These are phyloP conservation scores for Acyrthosiphon pisum DNA, from an alignment of 1,140 invertebrate genomes.

Conservation along the genomic window DNA sequence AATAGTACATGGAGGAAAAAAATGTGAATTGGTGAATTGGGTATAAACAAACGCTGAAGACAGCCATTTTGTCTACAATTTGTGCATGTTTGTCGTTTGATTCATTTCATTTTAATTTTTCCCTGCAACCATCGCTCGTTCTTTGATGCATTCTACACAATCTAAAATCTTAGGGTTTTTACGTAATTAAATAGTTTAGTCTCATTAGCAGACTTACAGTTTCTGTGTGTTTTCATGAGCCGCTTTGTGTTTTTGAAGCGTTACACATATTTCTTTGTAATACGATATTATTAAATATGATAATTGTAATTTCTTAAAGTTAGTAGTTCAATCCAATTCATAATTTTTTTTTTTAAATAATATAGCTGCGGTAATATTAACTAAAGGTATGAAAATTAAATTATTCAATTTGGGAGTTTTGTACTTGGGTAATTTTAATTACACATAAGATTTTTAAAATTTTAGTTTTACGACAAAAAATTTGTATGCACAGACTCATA, in stretches of 20 bases:
- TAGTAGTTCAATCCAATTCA: not conserved
- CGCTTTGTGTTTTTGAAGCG: not conserved
- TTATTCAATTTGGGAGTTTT: not conserved
- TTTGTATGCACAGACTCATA: not conserved
- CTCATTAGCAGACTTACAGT: not conserved
- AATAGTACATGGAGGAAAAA: conserved; percentile 27
- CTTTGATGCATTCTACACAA: not conserved
- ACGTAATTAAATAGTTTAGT: not conserved
- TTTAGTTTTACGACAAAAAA: no score
- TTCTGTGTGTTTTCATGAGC: not conserved
- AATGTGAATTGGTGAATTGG: not conserved
- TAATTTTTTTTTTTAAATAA: not conserved
- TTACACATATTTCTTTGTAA: not conserved
- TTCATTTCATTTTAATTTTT: not conserved
- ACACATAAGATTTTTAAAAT: not conserved
- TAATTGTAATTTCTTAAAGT: not conserved
- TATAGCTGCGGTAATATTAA: not conserved
- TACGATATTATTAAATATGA: not conserved
- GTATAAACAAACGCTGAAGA: not conserved
- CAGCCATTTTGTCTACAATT: conserved; percentile 28
- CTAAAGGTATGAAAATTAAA: not conserved
- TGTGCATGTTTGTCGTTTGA: not conserved
- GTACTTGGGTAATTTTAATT: not conserved
- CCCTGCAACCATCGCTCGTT: not conserved
- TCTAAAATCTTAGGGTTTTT: not conserved